Evolutionary conservation across 2,797 vertebrate genomes (phyloP).

Genomic region (Epinephelus malabaricus): DNA sequence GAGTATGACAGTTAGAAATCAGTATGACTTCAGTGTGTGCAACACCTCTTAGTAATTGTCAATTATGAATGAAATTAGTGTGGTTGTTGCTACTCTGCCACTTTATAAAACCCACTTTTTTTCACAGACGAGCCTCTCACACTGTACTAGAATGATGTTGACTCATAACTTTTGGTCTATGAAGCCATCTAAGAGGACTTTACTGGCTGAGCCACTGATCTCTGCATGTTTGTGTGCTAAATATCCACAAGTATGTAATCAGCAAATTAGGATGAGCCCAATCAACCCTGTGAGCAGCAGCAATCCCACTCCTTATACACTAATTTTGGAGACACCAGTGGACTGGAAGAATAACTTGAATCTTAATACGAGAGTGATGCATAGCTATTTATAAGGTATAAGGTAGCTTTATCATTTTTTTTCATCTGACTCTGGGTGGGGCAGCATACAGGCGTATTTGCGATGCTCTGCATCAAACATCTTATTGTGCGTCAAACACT

Average conservation of each 20-base stretch:
- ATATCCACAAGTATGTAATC: constrained; percentile 8
- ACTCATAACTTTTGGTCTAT: neutral
- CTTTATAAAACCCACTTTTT: neutral
- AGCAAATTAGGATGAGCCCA: neutral
- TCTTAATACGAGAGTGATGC: neutral
- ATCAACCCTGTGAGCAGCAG: neutral
- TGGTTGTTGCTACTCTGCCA: neutral
- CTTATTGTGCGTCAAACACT: neutral
- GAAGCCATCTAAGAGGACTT: neutral
- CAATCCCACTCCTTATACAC: no score
- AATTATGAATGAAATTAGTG: neutral
- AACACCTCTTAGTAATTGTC: neutral
- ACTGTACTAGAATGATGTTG: neutral
- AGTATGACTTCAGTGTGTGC: neutral
- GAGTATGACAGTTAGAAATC: neutral
- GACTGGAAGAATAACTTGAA: neutral
- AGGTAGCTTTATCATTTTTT: neutral
- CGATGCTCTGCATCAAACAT: neutral
- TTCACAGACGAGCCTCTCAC: neutral
- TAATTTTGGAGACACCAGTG: neutral
- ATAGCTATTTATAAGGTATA: neutral
- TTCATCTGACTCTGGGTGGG: neutral
- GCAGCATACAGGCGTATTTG: neutral
- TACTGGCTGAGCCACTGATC: neutral
- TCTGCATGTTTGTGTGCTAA: constrained; percentile 1